Conservation (phyloP, 2,113 vertebrate genomes). For the Marmota monax region DNA sequence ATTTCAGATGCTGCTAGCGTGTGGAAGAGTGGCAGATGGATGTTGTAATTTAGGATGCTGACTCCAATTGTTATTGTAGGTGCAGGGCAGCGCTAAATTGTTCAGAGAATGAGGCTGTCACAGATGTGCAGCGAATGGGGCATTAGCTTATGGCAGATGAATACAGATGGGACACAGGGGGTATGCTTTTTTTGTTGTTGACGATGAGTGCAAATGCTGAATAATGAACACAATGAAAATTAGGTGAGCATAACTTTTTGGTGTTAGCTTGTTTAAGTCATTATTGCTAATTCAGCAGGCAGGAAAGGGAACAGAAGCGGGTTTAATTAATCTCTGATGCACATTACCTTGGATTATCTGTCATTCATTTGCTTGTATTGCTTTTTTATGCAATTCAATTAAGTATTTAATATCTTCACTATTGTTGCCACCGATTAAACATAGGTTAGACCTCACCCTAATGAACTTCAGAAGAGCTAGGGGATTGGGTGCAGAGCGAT, state of each 20-base stretch:
- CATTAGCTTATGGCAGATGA: slow-evolving; percentile 71
- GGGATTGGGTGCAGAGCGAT: not conserved
- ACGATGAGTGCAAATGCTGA: slow-evolving; percentile 54
- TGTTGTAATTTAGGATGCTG: accelerated
- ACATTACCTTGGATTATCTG: not conserved
- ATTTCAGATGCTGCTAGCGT: not conserved
- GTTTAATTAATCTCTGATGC: slow-evolving; percentile 68
- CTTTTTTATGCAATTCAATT: slow-evolving; percentile 54
- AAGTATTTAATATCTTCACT: slow-evolving; percentile 30
- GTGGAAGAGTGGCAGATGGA: not conserved
- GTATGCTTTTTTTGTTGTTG: slow-evolving; percentile 59
- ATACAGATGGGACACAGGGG: slow-evolving; percentile 56
- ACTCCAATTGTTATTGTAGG: not conserved
- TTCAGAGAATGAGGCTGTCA: slow-evolving; percentile 48
- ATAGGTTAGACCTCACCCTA: not conserved
- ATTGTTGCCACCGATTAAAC: slow-evolving; percentile 39
- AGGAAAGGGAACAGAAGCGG: not conserved
- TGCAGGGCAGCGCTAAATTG: slow-evolving; percentile 74
- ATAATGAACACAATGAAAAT: slow-evolving; percentile 76
- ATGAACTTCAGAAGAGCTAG: not conserved
- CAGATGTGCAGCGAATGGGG: slow-evolving; percentile 78
- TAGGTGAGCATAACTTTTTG: slow-evolving; percentile 18
- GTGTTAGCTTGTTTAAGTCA: slow-evolving; percentile 58
- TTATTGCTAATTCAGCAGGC: slow-evolving; percentile 49
- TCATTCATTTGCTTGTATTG: slow-evolving; percentile 63